These are phyloP conservation scores for Triplophysa dalaica DNA, from an alignment of 2,113 vertebrate species.

Conservation along the genomic window DNA sequence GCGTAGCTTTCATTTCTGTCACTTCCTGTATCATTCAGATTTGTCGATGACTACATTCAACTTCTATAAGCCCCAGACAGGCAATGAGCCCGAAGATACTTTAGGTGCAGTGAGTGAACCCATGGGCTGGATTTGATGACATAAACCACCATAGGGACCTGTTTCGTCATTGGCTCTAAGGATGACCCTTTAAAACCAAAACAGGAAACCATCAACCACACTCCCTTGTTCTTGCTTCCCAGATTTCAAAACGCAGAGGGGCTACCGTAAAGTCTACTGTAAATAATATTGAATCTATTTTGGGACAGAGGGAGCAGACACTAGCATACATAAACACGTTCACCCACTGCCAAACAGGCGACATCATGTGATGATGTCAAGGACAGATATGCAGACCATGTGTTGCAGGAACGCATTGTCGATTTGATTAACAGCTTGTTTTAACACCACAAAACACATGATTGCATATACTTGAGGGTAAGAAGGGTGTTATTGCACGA, in stretches of 20 bases:
- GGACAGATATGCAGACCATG: slow-evolving; percentile 1
- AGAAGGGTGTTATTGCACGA: not conserved
- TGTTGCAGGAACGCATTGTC: not conserved
- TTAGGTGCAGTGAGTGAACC: slow-evolving; percentile 27
- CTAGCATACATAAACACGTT: slow-evolving; percentile 31
- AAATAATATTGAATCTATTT: slow-evolving; percentile 59
- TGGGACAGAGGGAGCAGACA: slow-evolving; percentile 40
- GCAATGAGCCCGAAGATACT: slow-evolving; percentile 32
- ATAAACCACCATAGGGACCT: slow-evolving; percentile 12
- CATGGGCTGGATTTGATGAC: slow-evolving; percentile 33
- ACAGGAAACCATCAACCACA: slow-evolving; percentile 42
- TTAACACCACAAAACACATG: not conserved
- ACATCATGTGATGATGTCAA: slow-evolving; percentile 47
- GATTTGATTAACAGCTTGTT: slow-evolving; percentile 20
- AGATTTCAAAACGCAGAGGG: slow-evolving; percentile 4
- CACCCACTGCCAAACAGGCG: slow-evolving; percentile 46
- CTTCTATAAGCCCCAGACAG: slow-evolving; percentile 24
- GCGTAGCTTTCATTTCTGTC: slow-evolving; percentile 40
- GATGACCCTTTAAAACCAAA: slow-evolving; percentile 33
- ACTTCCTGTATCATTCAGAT: slow-evolving; percentile 30
- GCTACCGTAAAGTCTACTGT: slow-evolving; percentile 31
- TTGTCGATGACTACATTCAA: slow-evolving; percentile 53
- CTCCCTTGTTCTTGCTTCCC: not conserved
- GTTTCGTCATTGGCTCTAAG: slow-evolving; percentile 46
- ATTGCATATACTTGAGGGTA: not conserved